These are phyloP conservation scores for Hesperia comma DNA, from an alignment of 2,888 invertebrate genomes.

Conservation along the genomic window DNA sequence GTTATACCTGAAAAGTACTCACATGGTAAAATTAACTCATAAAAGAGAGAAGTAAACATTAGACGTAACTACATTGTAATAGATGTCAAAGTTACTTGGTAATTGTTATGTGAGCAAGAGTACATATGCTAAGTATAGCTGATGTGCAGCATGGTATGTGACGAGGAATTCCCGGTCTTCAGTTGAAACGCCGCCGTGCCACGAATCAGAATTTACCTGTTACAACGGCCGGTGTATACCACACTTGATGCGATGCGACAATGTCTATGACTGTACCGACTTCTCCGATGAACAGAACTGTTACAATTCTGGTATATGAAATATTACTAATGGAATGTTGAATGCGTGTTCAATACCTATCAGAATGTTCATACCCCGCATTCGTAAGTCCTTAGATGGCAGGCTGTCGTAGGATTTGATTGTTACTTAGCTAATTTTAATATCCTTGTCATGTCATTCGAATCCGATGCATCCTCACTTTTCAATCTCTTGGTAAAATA, in stretches of 20 bases:
- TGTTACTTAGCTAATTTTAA: background rate
- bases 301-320: slow-evolving; percentile 82
- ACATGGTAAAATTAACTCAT: no score
- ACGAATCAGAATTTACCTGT: slow-evolving; percentile 88
- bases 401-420: background rate
- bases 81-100: slow-evolving; percentile 1
- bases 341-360: slow-evolving; percentile 50
- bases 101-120: slow-evolving; percentile 12
- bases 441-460: background rate
- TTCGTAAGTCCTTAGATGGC: slow-evolving; percentile 31
- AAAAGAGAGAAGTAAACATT: background rate
- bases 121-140: slow-evolving; percentile 45
- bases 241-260: slow-evolving; percentile 91
- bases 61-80: background rate
- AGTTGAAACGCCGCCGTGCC: slow-evolving; percentile 73
- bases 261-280: slow-evolving; percentile 94
- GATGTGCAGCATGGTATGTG: slow-evolving; percentile 70
- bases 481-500: background rate
- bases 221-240: slow-evolving; percentile 91
- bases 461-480: background rate
- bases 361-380: slow-evolving; percentile 32
- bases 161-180: slow-evolving; percentile 66
- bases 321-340: slow-evolving; percentile 55
- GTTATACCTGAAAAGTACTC: no score
- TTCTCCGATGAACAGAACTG: slow-evolving; percentile 96